Evolutionary conservation across 30 jellyfish, hydroid and myxozoan species (phyloP).

Genomic region (Aurelia sp.): DNA sequence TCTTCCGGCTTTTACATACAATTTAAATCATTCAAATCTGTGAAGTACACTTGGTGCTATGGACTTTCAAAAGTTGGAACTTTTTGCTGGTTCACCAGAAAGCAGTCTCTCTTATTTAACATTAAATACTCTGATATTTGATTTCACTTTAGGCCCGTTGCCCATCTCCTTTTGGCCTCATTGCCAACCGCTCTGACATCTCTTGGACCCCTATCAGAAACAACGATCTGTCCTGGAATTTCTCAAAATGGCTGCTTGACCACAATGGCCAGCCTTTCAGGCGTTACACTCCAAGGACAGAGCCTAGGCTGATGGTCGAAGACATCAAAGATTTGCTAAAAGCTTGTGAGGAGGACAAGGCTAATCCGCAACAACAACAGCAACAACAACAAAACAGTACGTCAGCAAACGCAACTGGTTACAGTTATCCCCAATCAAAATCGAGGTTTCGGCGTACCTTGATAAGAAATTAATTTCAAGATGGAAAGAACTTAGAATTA

Average conservation of each 20-base stretch:
- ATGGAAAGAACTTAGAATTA: too few species aligned
- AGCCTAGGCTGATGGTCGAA: constrained; percentile 70
- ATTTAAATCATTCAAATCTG: too few species aligned
- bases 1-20: too few species aligned
- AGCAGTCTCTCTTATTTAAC: too few species aligned
- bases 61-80: too few species aligned
- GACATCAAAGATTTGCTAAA: constrained; percentile 70
- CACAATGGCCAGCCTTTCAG: constrained; percentile 93
- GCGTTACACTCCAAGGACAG: constrained; percentile 93
- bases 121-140: too few species aligned
- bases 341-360: constrained; percentile 57
- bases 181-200: constrained; percentile 93
- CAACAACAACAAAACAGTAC: constrained; percentile 15
- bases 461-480: too few species aligned
- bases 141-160: constrained; percentile 81
- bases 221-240: constrained; percentile 96
- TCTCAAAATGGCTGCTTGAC: constrained; percentile 87
- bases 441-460: too few species aligned
- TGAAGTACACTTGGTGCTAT: too few species aligned
- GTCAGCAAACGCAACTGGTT: constrained; percentile 24
- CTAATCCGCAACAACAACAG: background rate
- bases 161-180: constrained; percentile 93
- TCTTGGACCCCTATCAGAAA: constrained; percentile 97
- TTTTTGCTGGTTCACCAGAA: too few species aligned
- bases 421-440: background rate